A percentile compares a stretch with the other conserved stretches of the same genome.
Evolutionary conservation across 1,140 invertebrate species (phyloP).

Genomic region (Calliphora vicina): DNA sequence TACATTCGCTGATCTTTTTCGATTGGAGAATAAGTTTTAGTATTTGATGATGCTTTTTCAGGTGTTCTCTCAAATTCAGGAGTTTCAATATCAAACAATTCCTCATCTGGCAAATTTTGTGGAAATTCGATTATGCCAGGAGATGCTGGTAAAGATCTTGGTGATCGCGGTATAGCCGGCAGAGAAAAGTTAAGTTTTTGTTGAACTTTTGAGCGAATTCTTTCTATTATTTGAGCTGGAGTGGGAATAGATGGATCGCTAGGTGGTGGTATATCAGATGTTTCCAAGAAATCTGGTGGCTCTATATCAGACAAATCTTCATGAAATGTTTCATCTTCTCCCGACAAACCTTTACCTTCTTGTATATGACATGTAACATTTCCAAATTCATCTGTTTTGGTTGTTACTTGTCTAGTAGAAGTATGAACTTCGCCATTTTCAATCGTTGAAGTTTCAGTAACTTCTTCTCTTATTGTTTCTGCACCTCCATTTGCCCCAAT

Average conservation of each 20-base stretch:
- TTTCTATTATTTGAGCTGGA: constrained; percentile 1
- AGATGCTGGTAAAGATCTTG: background rate
- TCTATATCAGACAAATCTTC: background rate
- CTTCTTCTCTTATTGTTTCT: background rate
- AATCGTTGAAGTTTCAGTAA: background rate
- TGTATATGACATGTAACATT: background rate
- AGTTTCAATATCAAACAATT: background rate
- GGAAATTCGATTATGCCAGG: background rate
- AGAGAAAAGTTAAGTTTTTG: background rate
- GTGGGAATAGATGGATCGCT: background rate
- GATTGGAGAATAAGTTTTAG: background rate
- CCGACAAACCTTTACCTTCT: background rate
- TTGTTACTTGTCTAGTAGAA: background rate
- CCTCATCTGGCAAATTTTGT: background rate
- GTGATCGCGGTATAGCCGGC: background rate
- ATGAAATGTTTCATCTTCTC: background rate
- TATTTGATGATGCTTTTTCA: background rate
- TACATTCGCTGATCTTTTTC: background rate
- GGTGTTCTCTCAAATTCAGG: background rate
- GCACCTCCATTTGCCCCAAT: background rate
- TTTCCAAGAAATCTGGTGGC: background rate
- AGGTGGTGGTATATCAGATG: constrained; percentile 5
- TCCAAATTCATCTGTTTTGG: background rate
- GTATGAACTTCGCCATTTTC: constrained; percentile 5
- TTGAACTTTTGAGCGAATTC: background rate